phyloP scores from a whole-genome alignment of 2,797 vertebrate genomes.

The Pantherophis alleghaniensis region DNA sequence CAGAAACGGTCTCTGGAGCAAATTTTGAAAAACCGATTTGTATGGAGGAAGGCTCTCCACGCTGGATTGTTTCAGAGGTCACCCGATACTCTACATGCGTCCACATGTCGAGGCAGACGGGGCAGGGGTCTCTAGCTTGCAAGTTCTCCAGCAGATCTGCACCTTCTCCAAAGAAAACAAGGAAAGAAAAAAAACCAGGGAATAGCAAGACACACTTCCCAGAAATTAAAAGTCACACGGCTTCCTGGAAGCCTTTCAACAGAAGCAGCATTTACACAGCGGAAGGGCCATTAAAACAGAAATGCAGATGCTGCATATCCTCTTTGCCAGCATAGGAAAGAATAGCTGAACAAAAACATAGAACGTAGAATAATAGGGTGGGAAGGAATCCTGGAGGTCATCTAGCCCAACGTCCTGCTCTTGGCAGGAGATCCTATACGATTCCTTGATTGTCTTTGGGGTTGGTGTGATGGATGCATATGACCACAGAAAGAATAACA shows the following conservation, averaged over 20 bases:
- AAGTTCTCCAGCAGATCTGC: neutral
- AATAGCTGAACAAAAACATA: neutral
- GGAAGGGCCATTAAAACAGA: neutral
- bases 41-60: neutral
- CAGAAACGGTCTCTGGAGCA: neutral
- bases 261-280: neutral
- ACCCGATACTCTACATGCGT: rapidly evolving
- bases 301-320: neutral
- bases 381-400: neutral
- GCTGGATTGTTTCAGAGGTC: neutral
- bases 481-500: neutral
- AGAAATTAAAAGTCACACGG: neutral
- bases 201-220: neutral
- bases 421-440: neutral
- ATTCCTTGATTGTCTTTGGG: no score
- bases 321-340: neutral
- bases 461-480: no score
- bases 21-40: neutral
- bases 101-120: neutral
- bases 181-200: neutral
- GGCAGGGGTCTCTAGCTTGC: neutral
- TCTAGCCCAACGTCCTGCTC: neutral
- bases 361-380: neutral
- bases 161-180: neutral
- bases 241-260: neutral